Base-by-base conservation (phyloP, 2,113 vertebrate genomes). In the Prunella himalayana region DNA sequence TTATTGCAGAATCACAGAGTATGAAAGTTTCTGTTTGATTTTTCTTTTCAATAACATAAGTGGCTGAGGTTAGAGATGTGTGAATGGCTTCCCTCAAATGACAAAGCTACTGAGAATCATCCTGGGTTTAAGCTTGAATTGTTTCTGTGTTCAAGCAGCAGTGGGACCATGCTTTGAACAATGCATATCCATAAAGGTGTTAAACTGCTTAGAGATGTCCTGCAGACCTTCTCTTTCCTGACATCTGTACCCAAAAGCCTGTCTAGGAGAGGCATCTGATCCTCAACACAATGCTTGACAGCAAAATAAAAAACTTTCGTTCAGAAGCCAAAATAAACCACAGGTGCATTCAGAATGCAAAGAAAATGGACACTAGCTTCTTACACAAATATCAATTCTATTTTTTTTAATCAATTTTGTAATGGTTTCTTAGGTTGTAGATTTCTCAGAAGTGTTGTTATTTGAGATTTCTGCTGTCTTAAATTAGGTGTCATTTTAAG, bases 161-260 rank as follows among this genome's bases (percentile, higher is more conserved):
- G 13, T 71, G 21, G 15, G 13, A 83, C 51, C 7, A 1, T 65
- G 44, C 42, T 90, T 59, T 75, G 54, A 45, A 42, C 17, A 44
- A 27, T 3, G 16, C 3, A 0, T 47, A 39, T 37, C 23, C 18
- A 50, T 35, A 51, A 57, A 53, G 2, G 27, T 1, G 1, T 82
- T 45, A 45, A 86, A 59, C 27, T 66, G 54, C 75, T 51, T 77
- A 45, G 2, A 42, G 18, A 31, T 44, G 37, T 50, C 39, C n/a
- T 53, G 50, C 12, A 88, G 66, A 51, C 37, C 30, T 57, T 17
- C 37, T 79, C 22, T 22, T 17, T 94, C 82, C 45, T 65, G 51
- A 45, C 2, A 1, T 24, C 24, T 61, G 8, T 24, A 30, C 12
- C 80, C 0, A 1, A 57, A 93, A 69, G 33, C 21, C 27, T 49